A percentile compares a stretch with the other conserved stretches of the same genome.
These are phyloP conservation scores for Athripsodes cinereus DNA, from an alignment of 2,888 invertebrate genomes.

Conservation along the genomic window DNA sequence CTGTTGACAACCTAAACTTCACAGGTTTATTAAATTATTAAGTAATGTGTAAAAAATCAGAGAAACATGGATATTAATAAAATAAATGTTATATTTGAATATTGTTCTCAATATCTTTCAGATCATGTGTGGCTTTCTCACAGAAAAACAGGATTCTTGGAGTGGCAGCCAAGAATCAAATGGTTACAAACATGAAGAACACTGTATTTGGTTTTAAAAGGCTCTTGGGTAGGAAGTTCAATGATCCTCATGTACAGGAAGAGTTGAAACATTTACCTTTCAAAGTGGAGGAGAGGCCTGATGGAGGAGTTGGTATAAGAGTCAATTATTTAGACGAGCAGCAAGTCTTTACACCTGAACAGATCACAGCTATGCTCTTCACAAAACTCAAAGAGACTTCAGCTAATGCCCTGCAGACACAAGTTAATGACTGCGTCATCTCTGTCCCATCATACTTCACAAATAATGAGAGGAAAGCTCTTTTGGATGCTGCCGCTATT, in stretches of 20 bases:
- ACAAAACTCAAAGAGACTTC: constrained; percentile 94
- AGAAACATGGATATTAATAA: too few relatives aligned
- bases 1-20: too few relatives aligned
- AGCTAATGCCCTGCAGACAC: constrained; percentile 78
- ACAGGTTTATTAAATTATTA: too few relatives aligned
- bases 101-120: too few relatives aligned
- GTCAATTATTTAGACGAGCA: constrained; percentile 85
- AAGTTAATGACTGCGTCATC: constrained; percentile 91
- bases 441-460: constrained; percentile 93
- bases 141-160: constrained; percentile 90
- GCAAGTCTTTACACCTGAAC: constrained; percentile 83
- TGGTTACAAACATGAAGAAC: constrained; percentile 95
- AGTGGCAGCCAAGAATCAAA: constrained; percentile 94
- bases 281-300: constrained; percentile 64
- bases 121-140: constrained; percentile 94
- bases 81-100: too few relatives aligned
- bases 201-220: constrained; percentile 93
- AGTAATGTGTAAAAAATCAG: too few relatives aligned
- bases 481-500: constrained; percentile 87
- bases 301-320: constrained; percentile 81
- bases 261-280: constrained; percentile 78
- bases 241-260: constrained; percentile 81
- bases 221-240: constrained; percentile 82
- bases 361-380: constrained; percentile 89
- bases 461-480: constrained; percentile 86